A percentile compares a stretch with the other conserved stretches of the same genome.
These are phyloP conservation scores for Varanus komodoensis DNA, from an alignment of 2,113 vertebrate species.

Conservation along the genomic window DNA sequence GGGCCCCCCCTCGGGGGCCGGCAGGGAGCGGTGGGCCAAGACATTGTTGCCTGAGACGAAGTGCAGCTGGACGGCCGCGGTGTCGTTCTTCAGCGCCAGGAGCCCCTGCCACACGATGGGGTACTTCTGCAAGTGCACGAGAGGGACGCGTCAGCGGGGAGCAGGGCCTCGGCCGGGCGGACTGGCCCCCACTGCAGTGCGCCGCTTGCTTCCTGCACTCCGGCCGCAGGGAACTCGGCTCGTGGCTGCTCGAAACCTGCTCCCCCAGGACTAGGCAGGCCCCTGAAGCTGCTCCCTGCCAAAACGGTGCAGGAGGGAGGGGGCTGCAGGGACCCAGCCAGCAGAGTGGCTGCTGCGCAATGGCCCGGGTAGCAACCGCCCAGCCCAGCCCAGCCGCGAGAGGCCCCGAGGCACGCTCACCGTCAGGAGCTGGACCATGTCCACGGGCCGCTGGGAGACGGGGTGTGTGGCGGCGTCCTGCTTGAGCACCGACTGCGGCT, in stretches of 20 bases:
- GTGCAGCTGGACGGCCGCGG: conserved; percentile 95
- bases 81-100: conserved; percentile 95
- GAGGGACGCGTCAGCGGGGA: background rate
- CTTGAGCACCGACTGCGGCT: conserved; percentile 79
- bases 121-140: conserved; percentile 85
- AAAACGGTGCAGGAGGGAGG: too few species aligned
- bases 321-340: too few species aligned
- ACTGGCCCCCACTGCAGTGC: background rate
- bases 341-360: too few species aligned
- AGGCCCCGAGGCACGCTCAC: conserved; percentile 68
- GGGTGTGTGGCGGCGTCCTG: conserved; percentile 79
- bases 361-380: too few species aligned
- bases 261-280: too few species aligned
- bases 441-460: conserved; percentile 85
- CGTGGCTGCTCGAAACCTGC: too few species aligned
- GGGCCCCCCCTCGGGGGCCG: conserved; percentile 91
- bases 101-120: conserved; percentile 98
- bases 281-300: too few species aligned
- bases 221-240: background rate
- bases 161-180: too few species aligned
- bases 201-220: background rate
- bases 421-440: conserved; percentile 95
- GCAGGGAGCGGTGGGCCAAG: conserved; percentile 92
- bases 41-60: conserved; percentile 96
- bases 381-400: fast-evolving